Evolutionary conservation across 2,113 vertebrate genomes (phyloP).

Genomic region (Phrynocephalus versicolor): DNA sequence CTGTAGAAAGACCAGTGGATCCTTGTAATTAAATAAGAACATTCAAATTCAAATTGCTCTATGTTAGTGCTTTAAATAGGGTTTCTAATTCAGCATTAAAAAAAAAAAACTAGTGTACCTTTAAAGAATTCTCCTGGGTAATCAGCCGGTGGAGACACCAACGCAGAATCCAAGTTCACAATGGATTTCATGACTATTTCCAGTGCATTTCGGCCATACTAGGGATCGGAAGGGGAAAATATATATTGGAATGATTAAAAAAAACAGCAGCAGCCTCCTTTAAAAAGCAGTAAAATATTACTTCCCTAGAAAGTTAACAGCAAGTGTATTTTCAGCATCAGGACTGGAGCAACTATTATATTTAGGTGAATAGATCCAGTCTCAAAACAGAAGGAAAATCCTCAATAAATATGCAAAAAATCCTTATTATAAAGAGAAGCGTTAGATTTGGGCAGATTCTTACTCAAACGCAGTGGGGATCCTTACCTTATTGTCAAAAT

Average conservation of each 20-base stretch:
- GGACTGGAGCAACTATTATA: background rate
- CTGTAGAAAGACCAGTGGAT: background rate
- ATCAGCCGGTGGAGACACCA: slow-evolving; percentile 90
- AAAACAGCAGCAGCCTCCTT: background rate
- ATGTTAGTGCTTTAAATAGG: background rate
- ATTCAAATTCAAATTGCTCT: background rate
- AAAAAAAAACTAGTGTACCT: slow-evolving; percentile 75
- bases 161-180: slow-evolving; percentile 90
- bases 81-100: background rate
- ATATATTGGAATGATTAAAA: background rate
- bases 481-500: slow-evolving; percentile 97
- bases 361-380: background rate
- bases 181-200: slow-evolving; percentile 99
- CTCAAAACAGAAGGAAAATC: background rate
- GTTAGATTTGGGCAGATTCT: background rate
- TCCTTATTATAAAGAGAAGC: background rate
- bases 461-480: background rate
- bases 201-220: slow-evolving; percentile 97
- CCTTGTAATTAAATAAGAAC: background rate
- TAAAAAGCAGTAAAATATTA: background rate
- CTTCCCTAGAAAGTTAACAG: background rate
- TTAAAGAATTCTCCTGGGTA: slow-evolving; percentile 98
- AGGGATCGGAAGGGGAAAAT: background rate
- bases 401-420: background rate
- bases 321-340: background rate